Percentiles rank a stretch among this genome's conserved stretches.
Evolutionary conservation across 2,888 invertebrate genomes (phyloP).

Genomic region (Agrotis clavis): DNA sequence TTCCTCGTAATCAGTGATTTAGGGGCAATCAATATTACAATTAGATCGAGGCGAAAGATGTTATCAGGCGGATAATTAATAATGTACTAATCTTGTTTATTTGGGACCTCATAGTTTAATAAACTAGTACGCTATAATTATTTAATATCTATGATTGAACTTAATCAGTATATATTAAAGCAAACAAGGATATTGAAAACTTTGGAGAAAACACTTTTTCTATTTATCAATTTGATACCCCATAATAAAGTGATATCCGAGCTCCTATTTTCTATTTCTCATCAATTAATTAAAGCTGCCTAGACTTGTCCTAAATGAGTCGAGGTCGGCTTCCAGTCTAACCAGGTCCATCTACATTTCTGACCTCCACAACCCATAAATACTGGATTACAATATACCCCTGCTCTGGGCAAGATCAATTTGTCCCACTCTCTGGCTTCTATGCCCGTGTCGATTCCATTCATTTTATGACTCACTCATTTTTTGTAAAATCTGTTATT

Average conservation of each 20-base stretch:
- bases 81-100: conserved; percentile 42
- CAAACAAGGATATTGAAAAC: background rate
- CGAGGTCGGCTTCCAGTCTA: no score
- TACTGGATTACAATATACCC: no score
- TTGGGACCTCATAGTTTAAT: conserved; percentile 18
- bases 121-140: conserved; percentile 10
- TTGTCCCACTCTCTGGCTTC: no score
- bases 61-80: conserved; percentile 26
- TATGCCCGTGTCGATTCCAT: no score
- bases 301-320: background rate
- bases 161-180: background rate
- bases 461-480: no score
- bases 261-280: no score
- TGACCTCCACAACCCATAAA: no score
- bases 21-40: conserved; percentile 39
- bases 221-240: background rate
- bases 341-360: no score
- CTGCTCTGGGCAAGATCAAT: no score
- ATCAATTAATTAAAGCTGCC: background rate
- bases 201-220: background rate
- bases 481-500: background rate
- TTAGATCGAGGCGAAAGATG: conserved; percentile 37
- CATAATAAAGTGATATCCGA: background rate
- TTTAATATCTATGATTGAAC: conserved; percentile 12
- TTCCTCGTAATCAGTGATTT: conserved; percentile 38